Base-by-base conservation (phyloP, 2,888 invertebrate species). In the Oligia fasciuncula region DNA sequence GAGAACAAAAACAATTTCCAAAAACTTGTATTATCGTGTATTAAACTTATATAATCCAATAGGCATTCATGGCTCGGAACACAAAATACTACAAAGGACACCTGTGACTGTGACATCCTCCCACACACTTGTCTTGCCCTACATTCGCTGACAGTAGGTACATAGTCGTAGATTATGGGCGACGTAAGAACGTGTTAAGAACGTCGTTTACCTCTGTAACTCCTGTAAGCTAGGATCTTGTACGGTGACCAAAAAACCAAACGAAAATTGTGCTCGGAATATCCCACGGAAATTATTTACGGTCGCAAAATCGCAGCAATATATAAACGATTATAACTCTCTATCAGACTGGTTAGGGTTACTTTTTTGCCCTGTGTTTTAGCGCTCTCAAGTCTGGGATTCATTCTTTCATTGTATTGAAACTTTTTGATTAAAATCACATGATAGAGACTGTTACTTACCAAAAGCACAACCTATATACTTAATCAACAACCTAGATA, bases 181-280 rank as follows among this genome's bases (percentile, higher is more conserved):
- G 43, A 78, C 69, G 46, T 73, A 81, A 81, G 72, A 63, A 77
- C 72, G 81, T 81, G 77, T 51, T 69, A 51, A 81, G 57, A 43
- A 65, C 49, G n/a, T 68, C 51, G 43, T 77, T 81, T 69, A 73
- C 81, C 69, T 60, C 78, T 35, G 60, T 65, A 46, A 73, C 78
- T 70, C 63, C 68, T 29, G 78, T 78, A 78, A 81, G 72, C 72
- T 35, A 54, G 63, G 43, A 46, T 60, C 76, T 51, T 60, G 35
- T 73, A 72, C 35, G 51, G 69, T 73, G 63, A 35, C 71, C 57
- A 77, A 72, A 72, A 66, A 72, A 60, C 2, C n/a, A 43, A 23
- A 17, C 40, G 19, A 81, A 81, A 72, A 73, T 72, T 63, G 46
- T 49, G 29, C 19, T 72, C 49, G 5, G 9, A 29, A 19, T 19